Base-by-base conservation (phyloP, 2,113 vertebrate species). In the Lepus europaeus region DNA sequence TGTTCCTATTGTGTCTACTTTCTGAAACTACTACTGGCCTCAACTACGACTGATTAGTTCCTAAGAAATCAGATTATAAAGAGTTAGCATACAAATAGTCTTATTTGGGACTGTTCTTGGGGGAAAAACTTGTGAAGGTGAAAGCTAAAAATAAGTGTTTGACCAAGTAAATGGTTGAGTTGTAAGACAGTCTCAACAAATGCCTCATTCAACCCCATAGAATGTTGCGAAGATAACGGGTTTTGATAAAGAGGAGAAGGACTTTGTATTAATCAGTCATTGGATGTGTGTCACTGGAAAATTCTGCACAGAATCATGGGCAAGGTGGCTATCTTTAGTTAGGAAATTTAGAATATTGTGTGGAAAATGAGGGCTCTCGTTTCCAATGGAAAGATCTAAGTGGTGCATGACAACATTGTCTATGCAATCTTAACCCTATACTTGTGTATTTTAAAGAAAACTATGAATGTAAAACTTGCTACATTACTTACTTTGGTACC, bases 381-480 rank as follows among this genome's bases (percentile, higher is more conserved):
- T 84, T 31, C 14, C 36, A 74, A 93, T 76, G 73, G 1, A 3
- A 76, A 22, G 0, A 70, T 81, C 9, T 4, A 73, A 68, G 6
- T 36, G 36, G 16, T 63, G 3, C 7, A 8, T 79, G 13, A 56
- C 17, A 82, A 7, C 19, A 73, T 68, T 93, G 84, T 70, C 39
- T 51, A 92, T 17, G 70, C 6, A 69, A 53, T 20, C 9, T 77
- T 73, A 20, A 66, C 56, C 14, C 12, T 87, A 33, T 59, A n/a
- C 27, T 0, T 73, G 9, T 25, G 79, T 89, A 89, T 73, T 69
- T 79, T 23, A 74, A 92, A 92, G 39, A 51, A 87, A 95, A 78
- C 2, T 66, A 17, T 70, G 63, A 64, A 59, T 88, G 25, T 73
- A 68, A 86, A 77, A 61, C 92, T 82, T 86, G 8, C 19, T 87